phyloP scores from a whole-genome alignment of 2,797 vertebrate species.

The Gallinago solitaria region DNA sequence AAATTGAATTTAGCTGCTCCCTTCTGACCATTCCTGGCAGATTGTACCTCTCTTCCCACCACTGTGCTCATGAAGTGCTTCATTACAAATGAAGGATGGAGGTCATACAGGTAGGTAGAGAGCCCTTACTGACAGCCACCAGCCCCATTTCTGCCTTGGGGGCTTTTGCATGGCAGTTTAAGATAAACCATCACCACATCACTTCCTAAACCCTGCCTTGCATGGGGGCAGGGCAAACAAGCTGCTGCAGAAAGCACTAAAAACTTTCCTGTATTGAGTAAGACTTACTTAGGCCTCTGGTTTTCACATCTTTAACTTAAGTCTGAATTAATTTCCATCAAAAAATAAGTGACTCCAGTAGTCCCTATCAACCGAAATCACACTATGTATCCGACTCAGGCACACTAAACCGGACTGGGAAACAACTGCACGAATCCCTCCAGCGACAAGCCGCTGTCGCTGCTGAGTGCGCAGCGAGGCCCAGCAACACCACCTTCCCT shows the following conservation, averaged over 20 bases:
- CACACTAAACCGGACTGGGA: background rate
- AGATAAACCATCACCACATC: background rate
- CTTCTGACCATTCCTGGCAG: background rate
- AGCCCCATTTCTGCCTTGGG: background rate
- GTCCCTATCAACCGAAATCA: background rate
- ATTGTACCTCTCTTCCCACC: background rate
- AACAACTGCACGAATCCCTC: background rate
- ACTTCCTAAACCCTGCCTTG: background rate
- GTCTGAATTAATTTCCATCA: background rate
- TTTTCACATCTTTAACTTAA: background rate
- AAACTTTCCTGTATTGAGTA: background rate
- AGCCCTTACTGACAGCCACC: background rate
- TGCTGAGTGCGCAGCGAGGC: rapidly evolving
- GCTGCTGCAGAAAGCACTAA: background rate
- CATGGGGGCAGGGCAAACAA: background rate
- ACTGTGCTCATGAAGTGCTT: background rate
- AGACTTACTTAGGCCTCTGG: background rate
- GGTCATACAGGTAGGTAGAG: background rate
- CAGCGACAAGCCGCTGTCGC: rapidly evolving
- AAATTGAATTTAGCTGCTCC: background rate
- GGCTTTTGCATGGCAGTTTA: background rate
- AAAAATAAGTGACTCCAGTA: background rate
- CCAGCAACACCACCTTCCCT: background rate
- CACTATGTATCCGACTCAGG: background rate
- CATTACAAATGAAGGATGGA: background rate